Evolutionary conservation across 2,888 invertebrate species (phyloP).

Genomic region (Synergus laeviventris): DNA sequence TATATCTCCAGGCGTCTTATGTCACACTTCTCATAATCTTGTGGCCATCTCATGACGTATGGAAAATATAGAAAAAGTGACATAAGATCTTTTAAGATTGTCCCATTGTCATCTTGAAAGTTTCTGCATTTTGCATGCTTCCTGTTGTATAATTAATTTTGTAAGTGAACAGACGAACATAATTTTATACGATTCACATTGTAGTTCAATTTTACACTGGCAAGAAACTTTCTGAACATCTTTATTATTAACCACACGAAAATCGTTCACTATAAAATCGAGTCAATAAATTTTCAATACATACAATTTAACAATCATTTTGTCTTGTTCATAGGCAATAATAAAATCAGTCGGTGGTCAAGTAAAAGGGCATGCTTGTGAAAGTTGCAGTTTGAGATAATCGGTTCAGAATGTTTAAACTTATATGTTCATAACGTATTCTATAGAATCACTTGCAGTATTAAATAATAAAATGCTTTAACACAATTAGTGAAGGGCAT

Average conservation of each 20-base stretch:
- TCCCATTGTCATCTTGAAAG: background rate
- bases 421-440: background rate
- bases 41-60: background rate
- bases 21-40: slow-evolving; percentile 19
- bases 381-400: slow-evolving; percentile 35
- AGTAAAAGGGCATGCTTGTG: slow-evolving; percentile 29
- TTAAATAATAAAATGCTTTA: background rate
- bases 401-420: slow-evolving; percentile 29
- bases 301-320: background rate
- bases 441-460: background rate
- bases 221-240: too few species aligned
- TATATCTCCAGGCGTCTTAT: background rate
- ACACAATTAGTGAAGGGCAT: background rate
- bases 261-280: background rate
- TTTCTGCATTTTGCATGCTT: background rate
- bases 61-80: slow-evolving; percentile 17
- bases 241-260: background rate
- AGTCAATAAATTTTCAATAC: background rate
- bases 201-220: too few species aligned
- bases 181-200: background rate
- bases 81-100: background rate
- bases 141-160: background rate
- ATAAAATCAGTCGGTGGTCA: slow-evolving; percentile 21
- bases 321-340: slow-evolving; percentile 23
- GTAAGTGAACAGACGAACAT: background rate